These are phyloP conservation scores for Fissipunctia ypsillon DNA, from an alignment of 2,888 invertebrate species.

Conservation along the genomic window DNA sequence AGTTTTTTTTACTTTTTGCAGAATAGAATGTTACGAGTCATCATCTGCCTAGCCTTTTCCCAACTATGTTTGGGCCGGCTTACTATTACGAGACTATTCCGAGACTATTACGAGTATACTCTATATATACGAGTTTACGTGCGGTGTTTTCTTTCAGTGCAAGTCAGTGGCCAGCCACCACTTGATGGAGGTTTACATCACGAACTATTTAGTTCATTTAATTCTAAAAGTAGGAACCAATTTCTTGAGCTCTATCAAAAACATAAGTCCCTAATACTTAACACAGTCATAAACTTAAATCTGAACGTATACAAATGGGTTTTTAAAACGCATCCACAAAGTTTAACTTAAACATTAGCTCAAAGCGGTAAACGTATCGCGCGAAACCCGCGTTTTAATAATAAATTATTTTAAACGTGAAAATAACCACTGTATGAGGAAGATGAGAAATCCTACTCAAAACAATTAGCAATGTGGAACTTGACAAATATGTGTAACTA, in stretches of 20 bases:
- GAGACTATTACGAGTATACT: too few relatives aligned
- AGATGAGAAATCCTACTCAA: constrained; percentile 8
- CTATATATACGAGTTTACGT: too few relatives aligned
- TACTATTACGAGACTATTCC: too few relatives aligned
- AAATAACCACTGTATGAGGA: constrained; percentile 3
- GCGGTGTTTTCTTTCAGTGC: not conserved
- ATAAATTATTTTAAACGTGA: constrained; percentile 56
- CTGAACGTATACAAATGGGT: constrained; percentile 9
- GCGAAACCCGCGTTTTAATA: constrained; percentile 47
- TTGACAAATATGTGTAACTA: too few relatives aligned
- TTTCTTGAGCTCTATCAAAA: not conserved
- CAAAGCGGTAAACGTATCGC: constrained; percentile 39
- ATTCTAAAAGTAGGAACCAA: not conserved
- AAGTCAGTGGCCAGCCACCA: not conserved
- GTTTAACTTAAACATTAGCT: constrained; percentile 49
- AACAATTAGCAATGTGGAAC: not conserved
- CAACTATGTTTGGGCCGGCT: too few relatives aligned
- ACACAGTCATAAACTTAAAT: constrained; percentile 23
- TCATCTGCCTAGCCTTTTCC: too few relatives aligned
- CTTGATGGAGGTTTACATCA: not conserved
- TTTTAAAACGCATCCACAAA: constrained; percentile 26
- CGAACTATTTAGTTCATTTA: not conserved
- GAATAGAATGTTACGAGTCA: too few relatives aligned
- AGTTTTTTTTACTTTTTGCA: too few relatives aligned
- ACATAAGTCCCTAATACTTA: not conserved